Base-by-base conservation (phyloP, 2,888 invertebrate genomes). In the Osmoderma eremita region DNA sequence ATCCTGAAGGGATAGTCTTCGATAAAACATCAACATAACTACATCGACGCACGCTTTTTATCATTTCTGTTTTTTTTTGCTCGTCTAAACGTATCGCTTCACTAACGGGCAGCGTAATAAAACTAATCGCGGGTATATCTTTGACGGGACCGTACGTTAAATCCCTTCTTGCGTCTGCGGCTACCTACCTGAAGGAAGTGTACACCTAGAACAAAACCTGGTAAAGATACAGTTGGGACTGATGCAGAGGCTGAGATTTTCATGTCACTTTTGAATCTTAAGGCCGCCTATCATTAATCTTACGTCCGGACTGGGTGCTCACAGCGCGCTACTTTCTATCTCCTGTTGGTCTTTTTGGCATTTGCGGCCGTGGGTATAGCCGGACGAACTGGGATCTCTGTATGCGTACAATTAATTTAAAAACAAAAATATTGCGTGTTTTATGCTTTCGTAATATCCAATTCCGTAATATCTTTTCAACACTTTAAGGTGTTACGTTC, bases 221-320 rank as follows among this genome's bases (percentile, higher is more conserved):
- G 72, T 75, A 76, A 78, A 77, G 77, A 78, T 78, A 78, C 78
- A 77, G 79, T 78, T 78, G 78, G 78, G 79, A 76, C 77, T 77
- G 77, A 77, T 77, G 78, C 79, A 79, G 77, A 79, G 80, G 78
- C 80, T 76, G 80, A 82, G 82, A 83, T 82, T 83, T 83, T 81
- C 82, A 77, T 82, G 83, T 83, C 82, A 82, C 82, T 82, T 82
- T 82, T 81, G 81, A 82, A 82, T 81, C 81, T 80, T 80, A 65
- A 78, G 80, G 77, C 76, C 79, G 75, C 76, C 78, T 76, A 82
- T 82, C 83, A 83, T 83, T 82, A 83, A 83, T 83, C 83, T 81
- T 82, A 70, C 65, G 75, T 78, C 75, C 75, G 71, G 68, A 70
- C 67, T 68, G 69, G 71, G 70, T 69, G 69, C 72, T 69, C 69